Evolutionary conservation across 2,113 vertebrate species (phyloP).

Genomic region (Ptyas mucosa): DNA sequence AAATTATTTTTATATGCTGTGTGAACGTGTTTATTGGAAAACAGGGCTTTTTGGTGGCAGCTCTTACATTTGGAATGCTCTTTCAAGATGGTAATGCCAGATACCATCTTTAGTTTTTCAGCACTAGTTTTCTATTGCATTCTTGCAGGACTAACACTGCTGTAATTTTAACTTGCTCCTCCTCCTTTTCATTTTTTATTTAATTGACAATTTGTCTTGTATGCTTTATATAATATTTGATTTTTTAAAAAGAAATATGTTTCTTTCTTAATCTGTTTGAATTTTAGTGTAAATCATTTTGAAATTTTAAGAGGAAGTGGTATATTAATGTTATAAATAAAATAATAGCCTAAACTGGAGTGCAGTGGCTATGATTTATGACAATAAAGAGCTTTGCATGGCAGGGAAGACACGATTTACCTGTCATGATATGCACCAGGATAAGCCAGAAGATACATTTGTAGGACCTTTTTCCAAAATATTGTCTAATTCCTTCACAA

Average conservation of each 20-base stretch:
- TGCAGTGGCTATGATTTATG: background rate
- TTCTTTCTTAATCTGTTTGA: background rate
- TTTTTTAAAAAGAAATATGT: background rate
- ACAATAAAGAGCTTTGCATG: background rate
- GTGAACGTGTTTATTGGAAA: background rate
- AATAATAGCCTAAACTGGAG: background rate
- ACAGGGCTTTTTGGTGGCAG: background rate
- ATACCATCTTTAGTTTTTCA: background rate
- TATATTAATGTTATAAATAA: background rate
- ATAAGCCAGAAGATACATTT: background rate
- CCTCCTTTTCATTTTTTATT: background rate
- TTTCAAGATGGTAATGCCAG: background rate
- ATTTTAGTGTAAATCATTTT: background rate
- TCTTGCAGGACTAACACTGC: background rate
- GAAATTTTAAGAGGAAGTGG: background rate
- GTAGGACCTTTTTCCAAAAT: background rate
- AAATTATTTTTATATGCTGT: background rate
- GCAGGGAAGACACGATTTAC: background rate
- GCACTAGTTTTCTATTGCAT: background rate
- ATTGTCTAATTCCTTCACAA: rapidly evolving
- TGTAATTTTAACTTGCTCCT: background rate
- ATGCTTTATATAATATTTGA: background rate
- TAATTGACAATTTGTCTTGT: background rate
- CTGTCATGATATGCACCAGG: background rate
- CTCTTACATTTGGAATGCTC: background rate